Evolutionary conservation across 2,113 vertebrate genomes (phyloP), one percentile per base, ranked within the genome.

Genomic region (Dolichallabes microphthalmus): DNA sequence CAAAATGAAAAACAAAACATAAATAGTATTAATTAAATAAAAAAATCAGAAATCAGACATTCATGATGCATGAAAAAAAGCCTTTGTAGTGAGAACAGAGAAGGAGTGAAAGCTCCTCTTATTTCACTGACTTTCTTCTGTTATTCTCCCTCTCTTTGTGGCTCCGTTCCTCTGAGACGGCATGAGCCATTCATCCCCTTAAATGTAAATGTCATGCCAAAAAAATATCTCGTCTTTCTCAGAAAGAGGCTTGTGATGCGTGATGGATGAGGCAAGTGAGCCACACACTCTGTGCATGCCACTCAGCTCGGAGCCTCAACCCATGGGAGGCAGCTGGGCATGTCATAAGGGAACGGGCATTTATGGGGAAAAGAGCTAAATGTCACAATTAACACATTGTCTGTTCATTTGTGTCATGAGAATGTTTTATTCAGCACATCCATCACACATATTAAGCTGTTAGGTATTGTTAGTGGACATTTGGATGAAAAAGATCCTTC

Each of bases 131-230:
- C 83, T 27, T 80, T 71, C 77, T 73, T 52, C 84, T 85, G 85
- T 83, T 80, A 35, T 35, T n/a, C 66, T 68, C 95, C 96, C 95
- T 95, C 95, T 97, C 95, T 97, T 97, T 96, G 94, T 96, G 95
- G 93, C 93, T 95, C 92, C 94, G 94, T 95, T 94, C 96, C 94
- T 96, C 93, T 92, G 95, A 96, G 96, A 97, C 94, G 94, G 95
- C 95, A 97, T 95, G 95, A 96, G 95, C 97, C 96, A 96, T 96
- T 97, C 96, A 97, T 96, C 95, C 95, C 95, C 96, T 95, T 94
- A 96, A 97, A 97, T 98, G 95, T 94, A 97, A 97, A 97, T 98
- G 95, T 95, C 96, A 97, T 52, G 95, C 95, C 92, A 96, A 63
- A 32, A 57, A 61, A 80, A 63, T 8, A 32, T 35, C 78, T 39